Percentiles rank a stretch among this genome's conserved stretches.
These are phyloP conservation scores for Ptychochromis oligacanthus DNA, from an alignment of 2,113 vertebrate genomes.

Conservation along the genomic window DNA sequence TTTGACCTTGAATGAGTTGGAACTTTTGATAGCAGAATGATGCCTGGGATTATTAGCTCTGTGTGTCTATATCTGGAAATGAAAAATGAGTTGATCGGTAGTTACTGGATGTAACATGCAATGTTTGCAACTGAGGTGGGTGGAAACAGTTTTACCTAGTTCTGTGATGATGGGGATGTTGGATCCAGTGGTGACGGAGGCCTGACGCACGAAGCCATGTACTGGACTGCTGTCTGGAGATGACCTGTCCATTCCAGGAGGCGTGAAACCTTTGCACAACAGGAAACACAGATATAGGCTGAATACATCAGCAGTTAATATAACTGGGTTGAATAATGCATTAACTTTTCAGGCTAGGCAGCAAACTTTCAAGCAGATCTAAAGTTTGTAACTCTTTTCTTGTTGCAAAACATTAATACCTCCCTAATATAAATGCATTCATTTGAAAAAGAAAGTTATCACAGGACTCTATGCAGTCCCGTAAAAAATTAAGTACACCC, in stretches of 20 bases:
- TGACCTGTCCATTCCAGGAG: conserved; percentile 97
- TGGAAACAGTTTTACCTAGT: conserved; percentile 87
- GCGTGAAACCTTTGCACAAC: conserved; percentile 89
- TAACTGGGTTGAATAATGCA: not conserved
- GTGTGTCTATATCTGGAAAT: conserved; percentile 34
- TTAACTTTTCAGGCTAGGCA: not conserved
- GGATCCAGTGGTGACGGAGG: conserved; percentile 94
- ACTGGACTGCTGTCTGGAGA: conserved; percentile 99
- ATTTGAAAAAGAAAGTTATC: not conserved
- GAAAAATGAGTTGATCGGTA: conserved; percentile 49
- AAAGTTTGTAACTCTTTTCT: not conserved
- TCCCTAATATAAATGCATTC: not conserved
- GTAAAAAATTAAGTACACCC: not conserved
- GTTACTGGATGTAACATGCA: conserved; percentile 34
- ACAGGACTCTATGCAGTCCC: not conserved
- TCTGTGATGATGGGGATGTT: conserved; percentile 99
- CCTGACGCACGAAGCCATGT: conserved; percentile 93
- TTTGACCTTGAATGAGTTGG: conserved; percentile 49
- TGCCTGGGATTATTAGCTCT: conserved; percentile 30
- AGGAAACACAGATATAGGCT: not conserved
- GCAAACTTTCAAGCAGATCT: not conserved
- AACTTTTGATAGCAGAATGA: conserved; percentile 47
- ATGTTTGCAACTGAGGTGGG: not conserved
- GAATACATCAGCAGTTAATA: not conserved
- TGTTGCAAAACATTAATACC: not conserved